These are phyloP conservation scores for Lamprologus ornatipinnis DNA, from an alignment of 2,113 vertebrate species.

Conservation along the genomic window DNA sequence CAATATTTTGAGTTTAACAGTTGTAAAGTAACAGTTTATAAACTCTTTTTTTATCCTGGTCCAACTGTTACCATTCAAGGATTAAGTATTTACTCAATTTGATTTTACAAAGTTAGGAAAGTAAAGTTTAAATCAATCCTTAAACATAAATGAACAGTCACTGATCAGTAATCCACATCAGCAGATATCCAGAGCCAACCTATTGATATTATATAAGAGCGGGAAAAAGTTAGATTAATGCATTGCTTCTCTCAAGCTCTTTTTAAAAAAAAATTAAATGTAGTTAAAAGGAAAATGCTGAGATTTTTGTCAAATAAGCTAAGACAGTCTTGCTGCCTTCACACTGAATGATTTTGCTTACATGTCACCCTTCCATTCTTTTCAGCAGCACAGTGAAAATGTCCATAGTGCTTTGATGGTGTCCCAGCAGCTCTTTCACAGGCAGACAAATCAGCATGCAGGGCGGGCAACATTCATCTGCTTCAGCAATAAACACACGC, in stretches of 20 bases:
- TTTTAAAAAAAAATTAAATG: accelerated
- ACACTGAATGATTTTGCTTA: background rate
- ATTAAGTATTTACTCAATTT: background rate
- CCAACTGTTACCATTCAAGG: background rate
- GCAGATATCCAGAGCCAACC: background rate
- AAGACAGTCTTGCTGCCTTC: accelerated
- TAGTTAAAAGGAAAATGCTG: background rate
- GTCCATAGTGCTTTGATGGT: background rate
- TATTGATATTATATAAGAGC: accelerated
- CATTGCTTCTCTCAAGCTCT: accelerated
- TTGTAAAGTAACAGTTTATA: background rate
- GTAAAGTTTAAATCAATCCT: background rate
- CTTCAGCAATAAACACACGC: background rate
- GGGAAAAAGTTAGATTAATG: accelerated
- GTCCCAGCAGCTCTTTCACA: background rate
- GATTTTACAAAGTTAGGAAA: background rate
- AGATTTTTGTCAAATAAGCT: background rate
- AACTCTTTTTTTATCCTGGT: background rate
- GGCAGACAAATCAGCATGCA: background rate
- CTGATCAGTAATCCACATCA: background rate
- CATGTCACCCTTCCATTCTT: background rate
- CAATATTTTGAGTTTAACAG: background rate
- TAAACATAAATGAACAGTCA: background rate
- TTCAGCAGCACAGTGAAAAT: background rate
- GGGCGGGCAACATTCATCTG: background rate